Evolutionary conservation across 2,113 vertebrate species (phyloP), one percentile per base, ranked within the genome.

Genomic region (Thamnaconus septentrionalis): DNA sequence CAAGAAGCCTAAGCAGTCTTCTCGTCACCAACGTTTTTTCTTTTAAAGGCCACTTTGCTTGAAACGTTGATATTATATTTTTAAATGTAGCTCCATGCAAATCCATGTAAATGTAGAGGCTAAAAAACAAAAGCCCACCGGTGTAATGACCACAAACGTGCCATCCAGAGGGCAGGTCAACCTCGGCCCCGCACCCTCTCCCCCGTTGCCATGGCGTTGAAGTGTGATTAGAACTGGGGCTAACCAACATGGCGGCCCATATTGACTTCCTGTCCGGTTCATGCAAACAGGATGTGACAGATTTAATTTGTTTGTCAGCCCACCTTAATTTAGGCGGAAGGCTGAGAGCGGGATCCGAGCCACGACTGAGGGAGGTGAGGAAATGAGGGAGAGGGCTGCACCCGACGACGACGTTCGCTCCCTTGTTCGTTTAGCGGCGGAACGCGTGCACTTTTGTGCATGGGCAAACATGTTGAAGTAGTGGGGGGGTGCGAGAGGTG

Each of bases 261-360:
- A 91, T 92, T 85, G 91, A 89, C 88, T 91, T 91, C 82, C 91
- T 87, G 84, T 91, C 90, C 56, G 73, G 79, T 90, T 82, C 81
- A 88, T 90, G 90, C 85, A 91, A 91, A 91, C 90, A 84, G 74
- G 85, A 91, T 86, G 87, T 91, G 89, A 90, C 90, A 92, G 89
- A 89, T 92, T 89, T 90, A 91, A 92, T 92, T 92, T 91, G 89
- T 90, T 92, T 91, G 91, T 92, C 91, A 89, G 85, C 80, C 86
- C 89, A 89, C 84, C 84, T 88, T 90, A 91, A 91, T 91, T 88
- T 88, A 89, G 91, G 88, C 82, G 87, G 89, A 92, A 89, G 79
- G 80, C 84, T 90, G 75, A 59, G 76, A 85, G 81, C 78, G 63
- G 78, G 69, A 84, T 83, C 61, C 70, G 79, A 75, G 78, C 45